Base-by-base conservation (phyloP, 2,888 invertebrate genomes). In the Athrips mouffetella region DNA sequence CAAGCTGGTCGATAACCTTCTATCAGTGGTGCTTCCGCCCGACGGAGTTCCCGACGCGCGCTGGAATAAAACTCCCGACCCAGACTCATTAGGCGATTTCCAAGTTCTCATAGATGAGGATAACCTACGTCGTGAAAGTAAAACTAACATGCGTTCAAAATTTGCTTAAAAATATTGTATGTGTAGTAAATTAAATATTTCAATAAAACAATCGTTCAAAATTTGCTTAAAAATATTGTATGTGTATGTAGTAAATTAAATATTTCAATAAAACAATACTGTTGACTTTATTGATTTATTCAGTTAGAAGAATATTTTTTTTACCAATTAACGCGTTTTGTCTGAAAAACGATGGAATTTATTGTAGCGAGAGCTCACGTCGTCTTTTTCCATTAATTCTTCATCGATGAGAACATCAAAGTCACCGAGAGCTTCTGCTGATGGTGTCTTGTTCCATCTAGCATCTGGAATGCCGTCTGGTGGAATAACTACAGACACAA, bases 1-100 rank as follows among this genome's bases (percentile, higher is more conserved):
- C 67, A 97, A 97, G 83, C 88, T 98, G 44, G 95, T 98, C 58
- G 97, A 97, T 73, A 98, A 98, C 73, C 96, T 98, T 55, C 90
- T 98, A 52, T 95, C 96, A 8, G 93, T 98, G 23, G 95, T 98
- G 0, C 85, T 98, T 8, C 97, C 98, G 0, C 94, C 96, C 0
- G 94, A 94, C 63, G 97, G 97, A 41, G 88, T 94, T 46, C 97
- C 98, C 41, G 97, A 98, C 67, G 94, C 95, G 1, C 91, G 94
- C 56, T 96, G 96, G 96, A 94, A 95, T 76, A 96, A 96, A 82
- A 91, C 92, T 39, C 95, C 96, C 3, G 82, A 87, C 2, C 78
- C 89, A 1, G 95, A 96, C 60, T 91, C 93, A 2, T 80, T 95
- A 56, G 94, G 94, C 2, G 94, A 96, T 73, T 96, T 96, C 67